phyloP scores from a whole-genome alignment of 2,888 invertebrate genomes.

The Vannuccia rotundouncinata region DNA sequence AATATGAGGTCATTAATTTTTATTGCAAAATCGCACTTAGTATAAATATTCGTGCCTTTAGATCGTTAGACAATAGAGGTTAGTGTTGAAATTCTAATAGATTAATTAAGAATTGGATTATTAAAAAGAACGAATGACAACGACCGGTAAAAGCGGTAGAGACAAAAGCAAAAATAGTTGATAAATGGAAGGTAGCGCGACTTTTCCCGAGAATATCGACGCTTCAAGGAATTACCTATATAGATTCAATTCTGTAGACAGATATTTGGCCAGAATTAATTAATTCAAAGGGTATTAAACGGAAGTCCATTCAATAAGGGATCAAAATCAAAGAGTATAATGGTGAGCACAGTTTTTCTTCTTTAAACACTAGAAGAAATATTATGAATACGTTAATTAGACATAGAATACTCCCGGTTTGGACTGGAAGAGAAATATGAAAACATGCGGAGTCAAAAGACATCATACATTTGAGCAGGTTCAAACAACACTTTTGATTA shows the following conservation, averaged over 20 bases:
- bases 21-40: no score
- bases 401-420: background rate
- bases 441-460: background rate
- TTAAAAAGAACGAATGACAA: background rate
- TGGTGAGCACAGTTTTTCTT: background rate
- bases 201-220: background rate
- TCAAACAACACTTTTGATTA: background rate
- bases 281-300: slow-evolving; percentile 1
- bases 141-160: slow-evolving; percentile 19
- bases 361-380: slow-evolving; percentile 2
- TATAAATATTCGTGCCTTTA: no score
- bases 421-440: background rate
- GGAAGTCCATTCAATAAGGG: slow-evolving; percentile 6
- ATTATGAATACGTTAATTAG: slow-evolving; percentile 19
- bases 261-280: background rate
- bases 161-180: slow-evolving; percentile 2
- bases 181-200: background rate
- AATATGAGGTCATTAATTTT: no score
- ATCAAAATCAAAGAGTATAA: background rate
- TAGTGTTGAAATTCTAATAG: background rate
- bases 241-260: slow-evolving; percentile 2
- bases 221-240: slow-evolving; percentile 6
- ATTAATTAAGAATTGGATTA: slow-evolving; percentile 15
- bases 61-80: background rate
- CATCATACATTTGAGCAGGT: background rate